phyloP scores from a whole-genome alignment of 2,113 vertebrate species.

The Petrocephalus microphthalmus region DNA sequence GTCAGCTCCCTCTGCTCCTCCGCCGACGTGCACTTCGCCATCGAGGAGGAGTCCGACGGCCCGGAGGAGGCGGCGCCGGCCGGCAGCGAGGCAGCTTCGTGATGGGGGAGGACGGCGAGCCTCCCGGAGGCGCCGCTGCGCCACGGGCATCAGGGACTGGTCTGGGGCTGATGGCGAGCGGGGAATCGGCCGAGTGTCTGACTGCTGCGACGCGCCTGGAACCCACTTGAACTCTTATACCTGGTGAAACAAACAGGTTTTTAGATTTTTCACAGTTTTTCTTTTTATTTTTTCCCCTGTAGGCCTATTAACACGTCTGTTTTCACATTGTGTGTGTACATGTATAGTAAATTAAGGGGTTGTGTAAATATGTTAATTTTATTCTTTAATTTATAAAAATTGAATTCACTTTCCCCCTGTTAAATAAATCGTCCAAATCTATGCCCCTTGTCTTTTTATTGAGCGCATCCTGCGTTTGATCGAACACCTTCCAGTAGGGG shows the following conservation, averaged over 20 bases:
- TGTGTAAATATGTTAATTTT: conserved; percentile 43
- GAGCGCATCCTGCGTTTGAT: neutral
- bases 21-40: conserved; percentile 75
- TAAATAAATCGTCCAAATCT: conserved; percentile 38
- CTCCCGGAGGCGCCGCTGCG: neutral
- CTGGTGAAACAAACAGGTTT: neutral
- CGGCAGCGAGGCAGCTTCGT: conserved; percentile 56
- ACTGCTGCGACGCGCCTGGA: conserved; percentile 49
- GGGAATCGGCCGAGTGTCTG: conserved; percentile 22
- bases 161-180: neutral
- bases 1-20: conserved; percentile 84
- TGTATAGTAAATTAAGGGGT: conserved; percentile 26
- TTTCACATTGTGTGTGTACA: neutral
- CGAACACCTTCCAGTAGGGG: conserved; percentile 36
- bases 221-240: conserved; percentile 57
- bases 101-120: conserved; percentile 46
- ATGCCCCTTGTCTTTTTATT: neutral
- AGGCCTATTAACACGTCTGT: neutral
- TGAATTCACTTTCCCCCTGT: conserved; percentile 24
- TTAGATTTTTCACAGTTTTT: neutral
- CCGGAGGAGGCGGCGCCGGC: conserved; percentile 55
- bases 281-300: conserved; percentile 45
- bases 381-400: conserved; percentile 41
- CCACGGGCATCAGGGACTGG: neutral
- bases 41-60: conserved; percentile 80